Base-by-base conservation (phyloP, 2,797 vertebrate species). In the Balearica regulorum region DNA sequence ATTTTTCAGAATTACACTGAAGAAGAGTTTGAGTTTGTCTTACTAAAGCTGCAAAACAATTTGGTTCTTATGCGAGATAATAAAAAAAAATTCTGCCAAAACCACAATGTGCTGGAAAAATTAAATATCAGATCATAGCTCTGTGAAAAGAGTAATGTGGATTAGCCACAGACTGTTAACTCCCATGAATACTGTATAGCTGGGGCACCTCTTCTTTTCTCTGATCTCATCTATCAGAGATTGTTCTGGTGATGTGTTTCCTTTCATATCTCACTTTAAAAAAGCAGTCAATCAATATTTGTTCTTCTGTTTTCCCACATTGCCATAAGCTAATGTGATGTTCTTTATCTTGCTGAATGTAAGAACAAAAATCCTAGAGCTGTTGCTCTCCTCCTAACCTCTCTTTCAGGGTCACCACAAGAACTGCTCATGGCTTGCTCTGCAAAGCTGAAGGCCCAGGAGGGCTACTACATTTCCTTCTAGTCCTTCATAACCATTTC, bases 161-260 rank as follows among this genome's bases (percentile, higher is more conserved):
- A 92, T 96, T 95, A 95, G 82, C 39, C 76, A 90, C 71, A 94
- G 80, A 84, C 13, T 94, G 66, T 92, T 92, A 75, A 80, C 33
- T 93, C 35, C 53, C 24, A 72, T 76, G 48, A 76, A 86, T 83
- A 46, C 55, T 43, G 15, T 53, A 46, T 79, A 83, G 41, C 53
- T 53, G 39, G n/a, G 39, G 11, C 26, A 73, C 13, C 35, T 87
- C 68, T 95, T 71, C 61, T 80, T 79, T 78, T 77, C 51, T 93
- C 71, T 94, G 39, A 60, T 77, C 44, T 80, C 62, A 44, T 57
- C 41, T 77, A 29, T 77, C n/a, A 81, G 46, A 69, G 33, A 68
- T 54, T 33, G 35, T 89, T 64, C 70, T 87, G 41, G 39, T 65
- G 76, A 77, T 13, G 9, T n/a, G 24, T 71, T 81, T 72, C 7